These are phyloP conservation scores for Calephelis perditalis DNA, from an alignment of 2,888 invertebrate genomes.

Conservation along the genomic window DNA sequence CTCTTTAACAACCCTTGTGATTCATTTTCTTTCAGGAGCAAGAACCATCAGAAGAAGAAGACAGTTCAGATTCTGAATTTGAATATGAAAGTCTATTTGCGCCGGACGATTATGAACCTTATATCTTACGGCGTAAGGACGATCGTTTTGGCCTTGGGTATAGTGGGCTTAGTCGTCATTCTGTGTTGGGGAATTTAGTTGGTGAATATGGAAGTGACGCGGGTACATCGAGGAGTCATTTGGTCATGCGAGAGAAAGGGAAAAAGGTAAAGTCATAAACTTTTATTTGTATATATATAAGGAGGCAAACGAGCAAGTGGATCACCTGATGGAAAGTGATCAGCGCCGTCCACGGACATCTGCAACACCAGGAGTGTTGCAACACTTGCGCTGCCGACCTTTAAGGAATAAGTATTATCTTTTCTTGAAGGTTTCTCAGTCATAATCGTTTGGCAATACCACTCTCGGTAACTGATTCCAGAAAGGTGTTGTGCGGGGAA, in stretches of 20 bases:
- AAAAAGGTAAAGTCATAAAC: constrained; percentile 47
- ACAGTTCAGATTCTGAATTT: constrained; percentile 68
- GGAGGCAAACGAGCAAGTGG: no score
- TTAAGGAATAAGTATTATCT: no score
- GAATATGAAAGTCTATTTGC: constrained; percentile 82
- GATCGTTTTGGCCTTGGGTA: constrained; percentile 91
- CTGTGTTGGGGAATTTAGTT: constrained; percentile 69
- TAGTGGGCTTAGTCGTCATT: constrained; percentile 82
- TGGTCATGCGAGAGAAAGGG: constrained; percentile 66
- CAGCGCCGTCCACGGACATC: no score
- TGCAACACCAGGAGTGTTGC: no score
- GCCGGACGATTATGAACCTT: constrained; percentile 89
- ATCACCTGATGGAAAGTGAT: no score
- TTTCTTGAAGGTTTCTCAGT: no score
- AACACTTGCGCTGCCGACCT: no score
- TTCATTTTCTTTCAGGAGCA: not conserved
- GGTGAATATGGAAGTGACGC: constrained; percentile 47
- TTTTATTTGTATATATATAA: no score
- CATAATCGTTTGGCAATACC: no score
- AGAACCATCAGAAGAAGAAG: constrained; percentile 30
- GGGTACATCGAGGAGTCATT: constrained; percentile 46
- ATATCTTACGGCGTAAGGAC: constrained; percentile 84
- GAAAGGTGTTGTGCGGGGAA: no score
- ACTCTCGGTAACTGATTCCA: no score
- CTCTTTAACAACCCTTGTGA: no score